phyloP scores from a whole-genome alignment of 2,888 invertebrate genomes.

The Cartodere bifasciata region DNA sequence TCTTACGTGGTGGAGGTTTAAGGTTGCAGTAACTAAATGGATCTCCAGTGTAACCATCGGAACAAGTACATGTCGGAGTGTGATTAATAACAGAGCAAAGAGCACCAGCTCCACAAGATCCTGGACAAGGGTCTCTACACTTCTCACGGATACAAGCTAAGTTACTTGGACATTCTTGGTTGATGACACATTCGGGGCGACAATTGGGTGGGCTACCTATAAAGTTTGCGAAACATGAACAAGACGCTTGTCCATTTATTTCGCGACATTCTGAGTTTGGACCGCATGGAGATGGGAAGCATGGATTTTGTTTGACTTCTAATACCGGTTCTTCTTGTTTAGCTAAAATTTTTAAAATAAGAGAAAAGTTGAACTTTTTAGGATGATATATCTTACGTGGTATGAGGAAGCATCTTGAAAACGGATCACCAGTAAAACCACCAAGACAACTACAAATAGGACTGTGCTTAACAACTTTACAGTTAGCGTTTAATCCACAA shows the following conservation, averaged over 20 bases:
- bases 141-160: constrained; percentile 41
- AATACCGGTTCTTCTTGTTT: constrained; percentile 18
- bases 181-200: constrained; percentile 42
- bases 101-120: constrained; percentile 49
- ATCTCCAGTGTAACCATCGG: constrained; percentile 49
- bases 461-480: constrained; percentile 58
- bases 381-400: constrained; percentile 25
- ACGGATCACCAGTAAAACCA: constrained; percentile 41
- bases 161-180: constrained; percentile 40
- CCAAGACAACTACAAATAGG: constrained; percentile 55
- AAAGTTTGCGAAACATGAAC: constrained; percentile 39
- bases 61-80: constrained; percentile 52
- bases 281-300: constrained; percentile 46
- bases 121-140: constrained; percentile 52
- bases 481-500: constrained; percentile 57
- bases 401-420: constrained; percentile 33
- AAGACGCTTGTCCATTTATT: constrained; percentile 38
- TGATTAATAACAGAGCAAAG: constrained; percentile 53
- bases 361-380: neutral
- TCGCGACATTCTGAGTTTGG: constrained; percentile 43
- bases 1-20: constrained; percentile 22
- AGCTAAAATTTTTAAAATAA: constrained; percentile 9
- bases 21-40: constrained; percentile 38
- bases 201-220: constrained; percentile 43
- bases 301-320: constrained; percentile 32